Evolutionary conservation across 1,140 invertebrate genomes (phyloP).

Genomic region (Cherax destructor): DNA sequence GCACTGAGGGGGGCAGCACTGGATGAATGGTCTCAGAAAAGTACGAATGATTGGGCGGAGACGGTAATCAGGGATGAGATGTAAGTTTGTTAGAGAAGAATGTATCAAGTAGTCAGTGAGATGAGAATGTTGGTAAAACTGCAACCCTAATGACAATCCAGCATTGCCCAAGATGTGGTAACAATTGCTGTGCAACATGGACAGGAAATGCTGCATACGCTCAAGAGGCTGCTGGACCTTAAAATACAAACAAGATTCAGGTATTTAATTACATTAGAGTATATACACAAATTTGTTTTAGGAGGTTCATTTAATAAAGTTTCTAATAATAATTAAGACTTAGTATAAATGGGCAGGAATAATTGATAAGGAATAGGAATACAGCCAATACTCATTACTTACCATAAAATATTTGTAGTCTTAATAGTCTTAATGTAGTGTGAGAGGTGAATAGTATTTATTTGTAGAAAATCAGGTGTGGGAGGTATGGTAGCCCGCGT

Average conservation of each 20-base stretch:
- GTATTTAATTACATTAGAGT: no score
- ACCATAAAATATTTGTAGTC: no score
- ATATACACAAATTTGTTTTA: no score
- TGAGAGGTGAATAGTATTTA: no score
- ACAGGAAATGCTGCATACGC: slow-evolving; percentile 88
- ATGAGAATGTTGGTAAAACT: slow-evolving; percentile 83
- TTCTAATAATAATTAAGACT: no score
- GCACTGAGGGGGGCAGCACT: slow-evolving; percentile 87
- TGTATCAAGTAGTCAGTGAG: slow-evolving; percentile 74
- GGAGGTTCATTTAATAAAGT: no score
- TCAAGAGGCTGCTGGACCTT: slow-evolving; percentile 80
- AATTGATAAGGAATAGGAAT: no score
- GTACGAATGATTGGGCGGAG: slow-evolving; percentile 87
- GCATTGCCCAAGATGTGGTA: slow-evolving; percentile 87
- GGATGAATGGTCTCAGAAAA: slow-evolving; percentile 90
- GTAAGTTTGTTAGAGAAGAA: slow-evolving; percentile 74
- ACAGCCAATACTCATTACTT: no score
- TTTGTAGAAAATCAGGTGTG: no score
- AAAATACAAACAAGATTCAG: neutral
- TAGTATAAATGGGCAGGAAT: no score
- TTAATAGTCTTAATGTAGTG: no score
- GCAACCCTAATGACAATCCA: slow-evolving; percentile 86
- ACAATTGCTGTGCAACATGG: slow-evolving; percentile 82
- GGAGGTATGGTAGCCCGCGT: no score
- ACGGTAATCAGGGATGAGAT: slow-evolving; percentile 88